These are phyloP conservation scores for Hippolais icterina DNA, from an alignment of 2,113 vertebrate genomes.

Conservation along the genomic window DNA sequence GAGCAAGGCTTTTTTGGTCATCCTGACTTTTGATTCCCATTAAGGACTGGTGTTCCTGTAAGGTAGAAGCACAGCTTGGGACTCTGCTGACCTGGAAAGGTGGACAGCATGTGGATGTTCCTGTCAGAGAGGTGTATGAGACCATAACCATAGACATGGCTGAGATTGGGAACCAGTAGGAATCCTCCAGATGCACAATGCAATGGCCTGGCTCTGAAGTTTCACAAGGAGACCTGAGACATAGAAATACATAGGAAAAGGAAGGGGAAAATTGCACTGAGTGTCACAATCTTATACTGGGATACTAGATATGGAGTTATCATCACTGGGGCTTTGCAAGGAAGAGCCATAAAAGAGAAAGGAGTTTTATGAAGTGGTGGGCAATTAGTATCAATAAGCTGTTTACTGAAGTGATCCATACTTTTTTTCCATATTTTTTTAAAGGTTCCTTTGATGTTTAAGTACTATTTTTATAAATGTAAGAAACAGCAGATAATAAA, in stretches of 20 bases:
- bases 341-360: background rate
- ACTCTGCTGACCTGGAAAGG: background rate
- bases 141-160: background rate
- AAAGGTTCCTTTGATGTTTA: background rate
- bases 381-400: background rate
- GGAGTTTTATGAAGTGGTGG: background rate
- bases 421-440: background rate
- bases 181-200: background rate
- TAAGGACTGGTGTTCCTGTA: background rate
- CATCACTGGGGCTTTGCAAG: background rate
- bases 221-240: background rate
- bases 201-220: background rate
- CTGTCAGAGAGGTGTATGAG: background rate
- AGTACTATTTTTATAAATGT: background rate
- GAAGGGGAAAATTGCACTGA: background rate
- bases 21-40: background rate
- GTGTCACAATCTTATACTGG: background rate
- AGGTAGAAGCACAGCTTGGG: background rate
- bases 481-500: background rate
- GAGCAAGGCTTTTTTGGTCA: background rate
- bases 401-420: background rate
- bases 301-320: background rate
- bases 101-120: rapidly evolving
- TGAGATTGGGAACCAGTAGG: background rate
- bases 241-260: background rate